Evolutionary conservation across 2,888 invertebrate genomes (phyloP).

Genomic region (Erpobdella octoculata): DNA sequence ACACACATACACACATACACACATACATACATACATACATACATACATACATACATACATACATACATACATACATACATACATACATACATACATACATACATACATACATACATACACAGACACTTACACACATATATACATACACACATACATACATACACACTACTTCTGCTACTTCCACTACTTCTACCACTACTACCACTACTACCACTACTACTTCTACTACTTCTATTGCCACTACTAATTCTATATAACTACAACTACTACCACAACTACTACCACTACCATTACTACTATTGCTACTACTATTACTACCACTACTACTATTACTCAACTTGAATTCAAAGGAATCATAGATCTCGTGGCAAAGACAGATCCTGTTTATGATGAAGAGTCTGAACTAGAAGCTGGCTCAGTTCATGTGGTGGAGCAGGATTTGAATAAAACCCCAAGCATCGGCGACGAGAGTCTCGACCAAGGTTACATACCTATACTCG

Average conservation of each 20-base stretch:
- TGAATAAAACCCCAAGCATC: too few relatives aligned
- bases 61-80: background rate
- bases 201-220: slow-evolving; percentile 5
- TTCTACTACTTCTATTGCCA: background rate
- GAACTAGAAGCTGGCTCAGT: too few relatives aligned
- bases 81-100: background rate
- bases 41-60: slow-evolving; percentile 15
- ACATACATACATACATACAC: background rate
- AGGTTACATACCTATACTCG: too few relatives aligned
- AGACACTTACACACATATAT: background rate
- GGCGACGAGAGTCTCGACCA: too few relatives aligned
- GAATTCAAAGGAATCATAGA: too few relatives aligned
- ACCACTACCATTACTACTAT: background rate
- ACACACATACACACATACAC: background rate
- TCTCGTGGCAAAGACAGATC: too few relatives aligned
- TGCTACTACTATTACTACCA: background rate
- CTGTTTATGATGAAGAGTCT: too few relatives aligned
- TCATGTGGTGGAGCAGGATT: too few relatives aligned
- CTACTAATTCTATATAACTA: background rate
- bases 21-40: slow-evolving; percentile 7
- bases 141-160: background rate
- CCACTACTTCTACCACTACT: background rate
- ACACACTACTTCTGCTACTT: background rate
- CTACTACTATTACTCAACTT: too few relatives aligned
- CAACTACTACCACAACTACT: background rate